Conservation (phyloP, 2,797 vertebrate species). For the Falco columbarius region DNA sequence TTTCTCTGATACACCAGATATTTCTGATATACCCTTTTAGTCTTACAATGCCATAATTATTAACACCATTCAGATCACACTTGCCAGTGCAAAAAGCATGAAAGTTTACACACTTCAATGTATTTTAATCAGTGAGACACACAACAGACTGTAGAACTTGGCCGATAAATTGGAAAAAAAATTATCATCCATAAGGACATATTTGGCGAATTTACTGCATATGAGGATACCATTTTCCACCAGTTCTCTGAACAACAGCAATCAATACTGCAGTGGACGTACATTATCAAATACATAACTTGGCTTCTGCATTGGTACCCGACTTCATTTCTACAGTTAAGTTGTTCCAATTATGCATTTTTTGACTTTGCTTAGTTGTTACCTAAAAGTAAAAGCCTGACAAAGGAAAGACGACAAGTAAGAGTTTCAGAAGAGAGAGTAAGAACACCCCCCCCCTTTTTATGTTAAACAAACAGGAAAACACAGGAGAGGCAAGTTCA, state of each 20-base stretch:
- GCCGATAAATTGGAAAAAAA: neutral
- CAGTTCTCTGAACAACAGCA: neutral
- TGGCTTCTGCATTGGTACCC: no score
- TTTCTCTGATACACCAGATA: no score
- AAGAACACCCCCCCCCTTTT: rapidly evolving
- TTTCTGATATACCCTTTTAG: neutral
- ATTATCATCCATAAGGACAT: neutral
- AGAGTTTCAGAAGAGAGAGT: neutral
- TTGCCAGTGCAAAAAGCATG: neutral
- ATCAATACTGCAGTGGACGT: neutral
- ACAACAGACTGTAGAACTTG: neutral
- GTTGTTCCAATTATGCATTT: neutral
- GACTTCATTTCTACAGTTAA: neutral
- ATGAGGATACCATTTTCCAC: neutral
- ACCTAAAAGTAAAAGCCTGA: neutral
- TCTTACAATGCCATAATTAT: neutral
- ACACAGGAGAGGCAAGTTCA: neutral
- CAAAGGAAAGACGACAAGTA: neutral
- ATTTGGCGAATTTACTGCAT: neutral
- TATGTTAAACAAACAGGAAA: neutral
- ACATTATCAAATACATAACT: neutral
- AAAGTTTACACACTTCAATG: neutral
- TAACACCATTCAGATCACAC: neutral
- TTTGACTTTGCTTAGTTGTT: neutral
- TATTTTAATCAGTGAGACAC: neutral